Evolutionary conservation across 2,888 invertebrate genomes (phyloP).

Genomic region (Plagiodera versicolora): DNA sequence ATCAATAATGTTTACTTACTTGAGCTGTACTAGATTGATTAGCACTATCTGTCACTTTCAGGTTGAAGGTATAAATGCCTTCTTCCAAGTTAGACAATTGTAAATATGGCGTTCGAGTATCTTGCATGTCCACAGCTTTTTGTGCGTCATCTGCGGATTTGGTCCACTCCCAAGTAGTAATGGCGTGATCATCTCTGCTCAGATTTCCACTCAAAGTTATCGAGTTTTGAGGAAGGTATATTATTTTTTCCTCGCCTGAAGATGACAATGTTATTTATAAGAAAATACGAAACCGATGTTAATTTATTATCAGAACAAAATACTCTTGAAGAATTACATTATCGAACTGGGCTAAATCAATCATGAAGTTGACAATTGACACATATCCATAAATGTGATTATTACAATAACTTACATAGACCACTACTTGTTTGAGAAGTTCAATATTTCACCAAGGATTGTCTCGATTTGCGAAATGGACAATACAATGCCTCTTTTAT

Average conservation of each 20-base stretch:
- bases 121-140: conserved; percentile 94
- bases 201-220: conserved; percentile 86
- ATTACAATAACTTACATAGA: too few relatives aligned
- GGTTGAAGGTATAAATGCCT: conserved; percentile 90
- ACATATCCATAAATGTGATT: too few relatives aligned
- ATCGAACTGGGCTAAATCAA: too few relatives aligned
- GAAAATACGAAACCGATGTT: too few relatives aligned
- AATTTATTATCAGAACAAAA: too few relatives aligned
- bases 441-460: too few relatives aligned
- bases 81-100: conserved; percentile 86
- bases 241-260: conserved; percentile 80
- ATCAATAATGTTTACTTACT: conserved; percentile 25
- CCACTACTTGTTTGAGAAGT: too few relatives aligned
- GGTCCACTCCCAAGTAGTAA: conserved; percentile 94
- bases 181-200: conserved; percentile 92
- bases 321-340: too few relatives aligned
- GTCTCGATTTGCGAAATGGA: too few relatives aligned
- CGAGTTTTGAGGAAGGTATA: conserved; percentile 86
- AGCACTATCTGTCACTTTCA: conserved; percentile 90
- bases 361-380: too few relatives aligned
- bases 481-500: too few relatives aligned
- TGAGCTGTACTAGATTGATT: conserved; percentile 81
- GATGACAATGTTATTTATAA: background rate
- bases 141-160: conserved; percentile 85
- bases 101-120: conserved; percentile 86